Conservation (phyloP, 2,113 vertebrate species). For the Barbus barbus region DNA sequence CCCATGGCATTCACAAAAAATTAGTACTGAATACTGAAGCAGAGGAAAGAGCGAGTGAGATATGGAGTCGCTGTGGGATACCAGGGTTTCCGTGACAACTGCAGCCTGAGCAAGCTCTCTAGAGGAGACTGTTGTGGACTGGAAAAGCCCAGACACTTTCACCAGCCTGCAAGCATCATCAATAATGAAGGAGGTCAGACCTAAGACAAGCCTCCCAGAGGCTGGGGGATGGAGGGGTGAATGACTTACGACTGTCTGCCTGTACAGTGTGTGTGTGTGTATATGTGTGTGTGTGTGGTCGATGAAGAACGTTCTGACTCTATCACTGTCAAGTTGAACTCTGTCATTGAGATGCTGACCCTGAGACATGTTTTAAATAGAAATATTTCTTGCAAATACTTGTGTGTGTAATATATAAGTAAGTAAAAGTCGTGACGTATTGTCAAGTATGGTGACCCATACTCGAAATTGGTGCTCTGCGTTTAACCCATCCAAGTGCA, state of each 20-base stretch:
- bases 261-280: not conserved
- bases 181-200: conserved; percentile 47
- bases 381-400: not conserved
- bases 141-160: conserved; percentile 42
- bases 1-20: not conserved
- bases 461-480: too few species aligned
- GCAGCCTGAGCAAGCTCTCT: conserved; percentile 40
- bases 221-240: conserved; percentile 19
- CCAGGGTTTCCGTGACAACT: conserved; percentile 45
- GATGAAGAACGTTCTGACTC: conserved; percentile 10
- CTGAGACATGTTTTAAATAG: not conserved
- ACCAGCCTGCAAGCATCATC: conserved; percentile 40
- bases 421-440: too few species aligned
- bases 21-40: not conserved
- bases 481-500: too few species aligned
- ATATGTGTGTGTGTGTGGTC: not conserved
- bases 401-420: not conserved
- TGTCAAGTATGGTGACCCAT: too few species aligned
- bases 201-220: conserved; percentile 24
- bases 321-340: not conserved
- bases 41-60: not conserved
- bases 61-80: not conserved
- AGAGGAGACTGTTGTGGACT: conserved; percentile 41
- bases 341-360: not conserved
- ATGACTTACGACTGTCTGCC: conserved; percentile 35